Evolutionary conservation across 2,888 invertebrate genomes (phyloP).

Genomic region (Diarsia mendica): DNA sequence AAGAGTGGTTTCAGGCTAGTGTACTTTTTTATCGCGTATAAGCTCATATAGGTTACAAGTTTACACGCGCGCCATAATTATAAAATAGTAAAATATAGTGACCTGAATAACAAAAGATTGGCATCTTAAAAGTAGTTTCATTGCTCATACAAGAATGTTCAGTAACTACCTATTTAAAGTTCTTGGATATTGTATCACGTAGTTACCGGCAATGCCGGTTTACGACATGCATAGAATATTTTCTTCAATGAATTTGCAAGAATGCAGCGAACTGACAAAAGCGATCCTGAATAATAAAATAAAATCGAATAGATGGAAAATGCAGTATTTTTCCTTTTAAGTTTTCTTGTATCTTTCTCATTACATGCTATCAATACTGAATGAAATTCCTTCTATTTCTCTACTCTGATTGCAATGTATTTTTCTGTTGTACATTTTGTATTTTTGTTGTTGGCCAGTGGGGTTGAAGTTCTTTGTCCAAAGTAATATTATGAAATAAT

Average conservation of each 20-base stretch:
- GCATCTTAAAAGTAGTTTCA: neutral
- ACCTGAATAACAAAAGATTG: neutral
- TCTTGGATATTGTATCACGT: slow-evolving; percentile 36
- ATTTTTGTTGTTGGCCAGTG: neutral
- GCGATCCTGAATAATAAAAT: slow-evolving; percentile 43
- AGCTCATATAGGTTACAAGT: too few relatives aligned
- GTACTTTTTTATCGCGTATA: too few relatives aligned
- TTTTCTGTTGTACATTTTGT: slow-evolving; percentile 3
- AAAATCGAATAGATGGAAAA: slow-evolving; percentile 33
- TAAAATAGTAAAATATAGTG: too few relatives aligned
- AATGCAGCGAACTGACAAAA: slow-evolving; percentile 40
- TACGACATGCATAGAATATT: slow-evolving; percentile 26
- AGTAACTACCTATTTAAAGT: neutral
- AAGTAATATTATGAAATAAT: too few relatives aligned
- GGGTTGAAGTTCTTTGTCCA: neutral
- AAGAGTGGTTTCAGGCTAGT: too few relatives aligned
- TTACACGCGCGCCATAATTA: too few relatives aligned
- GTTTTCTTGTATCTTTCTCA: neutral
- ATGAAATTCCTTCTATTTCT: slow-evolving; percentile 2
- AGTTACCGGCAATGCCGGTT: slow-evolving; percentile 22
- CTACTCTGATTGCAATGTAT: neutral
- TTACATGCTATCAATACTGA: slow-evolving; percentile 17
- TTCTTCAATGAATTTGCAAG: slow-evolving; percentile 36
- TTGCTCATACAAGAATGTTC: neutral
- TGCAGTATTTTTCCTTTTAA: slow-evolving; percentile 14